A percentile compares a stretch with the other conserved stretches of the same genome.
Evolutionary conservation across 2,113 vertebrate genomes (phyloP).

Genomic region (Colaptes auratus): DNA sequence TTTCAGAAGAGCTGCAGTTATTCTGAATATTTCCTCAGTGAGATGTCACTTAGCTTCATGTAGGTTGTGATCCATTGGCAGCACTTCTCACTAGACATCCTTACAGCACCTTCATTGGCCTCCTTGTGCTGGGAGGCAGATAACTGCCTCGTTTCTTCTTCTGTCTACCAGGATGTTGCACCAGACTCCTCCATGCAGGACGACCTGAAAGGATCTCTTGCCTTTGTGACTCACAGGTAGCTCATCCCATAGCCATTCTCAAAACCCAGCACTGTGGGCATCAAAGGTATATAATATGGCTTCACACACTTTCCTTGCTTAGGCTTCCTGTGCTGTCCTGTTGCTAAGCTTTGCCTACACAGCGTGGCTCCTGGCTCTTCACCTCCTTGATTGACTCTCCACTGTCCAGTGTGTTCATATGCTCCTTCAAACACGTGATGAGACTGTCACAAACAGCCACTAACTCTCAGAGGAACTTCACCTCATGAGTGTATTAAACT

Average conservation of each 20-base stretch:
- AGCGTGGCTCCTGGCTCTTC: not conserved
- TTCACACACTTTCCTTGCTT: not conserved
- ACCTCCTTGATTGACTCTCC: not conserved
- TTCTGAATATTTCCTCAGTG: not conserved
- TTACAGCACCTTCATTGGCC: not conserved
- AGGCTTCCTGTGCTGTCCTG: not conserved
- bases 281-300: not conserved
- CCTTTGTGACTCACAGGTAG: not conserved
- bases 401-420: rapidly evolving
- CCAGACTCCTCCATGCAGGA: not conserved
- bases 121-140: not conserved
- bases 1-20: not conserved
- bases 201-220: not conserved
- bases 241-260: not conserved
- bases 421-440: not conserved
- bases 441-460: not conserved
- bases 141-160: not conserved
- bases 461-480: not conserved
- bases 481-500: not conserved
- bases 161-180: not conserved
- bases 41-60: not conserved
- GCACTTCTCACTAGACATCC: rapidly evolving
- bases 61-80: not conserved
- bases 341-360: not conserved
- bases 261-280: not conserved